Conservation (phyloP, 2,888 invertebrate species). For the Thyatira batis region DNA sequence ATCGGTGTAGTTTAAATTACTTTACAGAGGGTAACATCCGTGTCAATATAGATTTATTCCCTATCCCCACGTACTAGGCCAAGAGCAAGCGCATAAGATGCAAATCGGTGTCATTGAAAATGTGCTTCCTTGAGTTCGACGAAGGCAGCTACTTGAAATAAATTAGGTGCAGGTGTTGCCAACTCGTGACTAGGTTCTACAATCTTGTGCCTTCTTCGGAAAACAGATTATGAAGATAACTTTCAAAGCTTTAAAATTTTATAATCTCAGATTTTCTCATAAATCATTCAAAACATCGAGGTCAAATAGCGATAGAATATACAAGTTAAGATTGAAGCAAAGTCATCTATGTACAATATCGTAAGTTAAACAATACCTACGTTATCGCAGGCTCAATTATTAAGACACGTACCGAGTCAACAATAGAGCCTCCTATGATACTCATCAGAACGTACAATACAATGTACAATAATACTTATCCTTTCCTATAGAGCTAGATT, state of each 20-base stretch:
- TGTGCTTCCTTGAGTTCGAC: slow-evolving; percentile 24
- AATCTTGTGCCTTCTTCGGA: slow-evolving; percentile 17
- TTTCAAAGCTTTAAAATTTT: not conserved
- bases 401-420: not conserved
- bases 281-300: not conserved
- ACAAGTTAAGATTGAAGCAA: not conserved
- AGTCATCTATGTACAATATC: not conserved
- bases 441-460: not conserved
- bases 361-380: not conserved
- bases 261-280: not conserved
- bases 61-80: slow-evolving; percentile 11
- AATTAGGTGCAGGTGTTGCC: slow-evolving; percentile 60
- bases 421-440: not conserved
- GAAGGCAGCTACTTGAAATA: slow-evolving; percentile 44
- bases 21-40: not conserved
- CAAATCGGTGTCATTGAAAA: slow-evolving; percentile 50
- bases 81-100: slow-evolving; percentile 34
- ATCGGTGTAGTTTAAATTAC: not conserved
- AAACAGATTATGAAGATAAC: not conserved
- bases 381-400: not conserved
- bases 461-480: not conserved
- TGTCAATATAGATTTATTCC: slow-evolving; percentile 9
- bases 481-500: not conserved
- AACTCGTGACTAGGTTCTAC: slow-evolving; percentile 44
- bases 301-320: not conserved